These are phyloP conservation scores for Linyphia triangularis DNA, from an alignment of 2,888 invertebrate genomes.

Conservation along the genomic window DNA sequence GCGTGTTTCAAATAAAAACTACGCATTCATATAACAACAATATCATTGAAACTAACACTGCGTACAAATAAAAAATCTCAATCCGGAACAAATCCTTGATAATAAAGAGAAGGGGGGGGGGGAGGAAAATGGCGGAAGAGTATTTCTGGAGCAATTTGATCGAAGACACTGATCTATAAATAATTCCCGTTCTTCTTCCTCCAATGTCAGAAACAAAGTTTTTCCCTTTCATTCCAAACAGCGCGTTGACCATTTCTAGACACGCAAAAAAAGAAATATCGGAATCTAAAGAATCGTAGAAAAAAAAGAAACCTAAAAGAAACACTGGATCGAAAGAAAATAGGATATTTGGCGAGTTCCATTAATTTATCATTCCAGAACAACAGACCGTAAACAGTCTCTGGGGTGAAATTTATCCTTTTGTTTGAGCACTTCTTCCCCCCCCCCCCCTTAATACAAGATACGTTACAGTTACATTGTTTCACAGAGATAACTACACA, in stretches of 20 bases:
- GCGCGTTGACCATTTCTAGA: neutral
- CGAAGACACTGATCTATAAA: conserved; percentile 25
- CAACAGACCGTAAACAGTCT: conserved; percentile 28
- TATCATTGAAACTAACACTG: neutral
- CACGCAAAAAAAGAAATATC: neutral
- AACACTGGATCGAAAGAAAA: conserved; percentile 3
- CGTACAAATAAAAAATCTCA: neutral
- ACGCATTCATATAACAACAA: neutral
- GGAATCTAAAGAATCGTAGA: neutral
- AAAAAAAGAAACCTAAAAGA: neutral
- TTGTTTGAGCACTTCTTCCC: no score
- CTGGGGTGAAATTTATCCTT: conserved; percentile 21
- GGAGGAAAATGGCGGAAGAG: no score
- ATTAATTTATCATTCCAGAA: conserved; percentile 45
- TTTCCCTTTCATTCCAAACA: neutral
- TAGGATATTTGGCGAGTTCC: conserved; percentile 27
- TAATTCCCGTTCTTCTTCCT: neutral
- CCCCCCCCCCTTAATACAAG: no score
- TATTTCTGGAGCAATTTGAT: conserved; percentile 22
- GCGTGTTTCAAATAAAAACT: neutral
- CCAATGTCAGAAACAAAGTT: conserved; percentile 15
- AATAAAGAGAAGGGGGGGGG: neutral
- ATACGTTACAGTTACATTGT: no score
- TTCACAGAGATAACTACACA: no score
- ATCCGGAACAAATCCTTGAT: neutral